A percentile compares a stretch with the other conserved stretches of the same genome.
phyloP scores from a whole-genome alignment of 2,113 vertebrate species.

The Equus quagga region DNA sequence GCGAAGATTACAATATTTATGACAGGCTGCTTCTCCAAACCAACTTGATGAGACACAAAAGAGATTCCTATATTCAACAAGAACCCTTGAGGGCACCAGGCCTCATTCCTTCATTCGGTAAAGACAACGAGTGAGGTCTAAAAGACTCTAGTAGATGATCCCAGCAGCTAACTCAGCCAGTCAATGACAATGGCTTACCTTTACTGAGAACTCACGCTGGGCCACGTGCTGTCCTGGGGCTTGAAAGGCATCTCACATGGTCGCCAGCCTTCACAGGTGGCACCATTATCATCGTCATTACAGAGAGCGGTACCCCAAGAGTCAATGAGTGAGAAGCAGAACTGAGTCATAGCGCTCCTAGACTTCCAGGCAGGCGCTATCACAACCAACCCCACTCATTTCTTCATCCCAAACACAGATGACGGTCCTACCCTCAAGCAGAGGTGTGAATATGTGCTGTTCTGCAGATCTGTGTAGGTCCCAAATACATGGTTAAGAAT shows the following conservation, averaged over 20 bases:
- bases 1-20: background rate
- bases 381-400: no score
- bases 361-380: background rate
- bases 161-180: background rate
- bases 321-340: background rate
- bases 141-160: background rate
- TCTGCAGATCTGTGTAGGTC: background rate
- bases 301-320: background rate
- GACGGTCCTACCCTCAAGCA: background rate
- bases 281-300: accelerated
- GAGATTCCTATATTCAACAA: background rate
- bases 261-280: background rate
- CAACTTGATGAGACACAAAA: background rate
- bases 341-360: background rate
- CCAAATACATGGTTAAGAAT: no score
- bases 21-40: background rate
- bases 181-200: background rate
- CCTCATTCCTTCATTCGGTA: background rate
- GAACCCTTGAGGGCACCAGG: background rate
- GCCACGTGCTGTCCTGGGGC: no score
- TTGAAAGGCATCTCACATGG: accelerated
- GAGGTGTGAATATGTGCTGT: background rate
- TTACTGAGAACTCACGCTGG: accelerated
- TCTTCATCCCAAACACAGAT: background rate
- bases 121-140: background rate